These are phyloP conservation scores for Cyclura pinguis DNA, from an alignment of 2,797 vertebrate species.

Conservation along the genomic window DNA sequence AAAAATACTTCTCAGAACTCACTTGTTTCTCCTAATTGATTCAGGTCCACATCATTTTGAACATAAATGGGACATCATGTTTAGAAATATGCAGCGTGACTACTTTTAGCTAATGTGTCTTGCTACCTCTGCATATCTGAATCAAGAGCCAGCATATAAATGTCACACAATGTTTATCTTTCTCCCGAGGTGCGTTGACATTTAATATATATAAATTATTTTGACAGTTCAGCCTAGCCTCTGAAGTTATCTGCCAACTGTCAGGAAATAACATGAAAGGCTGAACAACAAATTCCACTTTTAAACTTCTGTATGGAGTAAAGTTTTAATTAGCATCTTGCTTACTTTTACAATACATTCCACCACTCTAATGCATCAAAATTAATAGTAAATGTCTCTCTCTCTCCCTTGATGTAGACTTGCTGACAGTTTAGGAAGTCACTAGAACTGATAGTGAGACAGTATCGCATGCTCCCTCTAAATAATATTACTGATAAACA, in stretches of 20 bases:
- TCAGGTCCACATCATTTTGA: slow-evolving; percentile 76
- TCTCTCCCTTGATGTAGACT: not conserved
- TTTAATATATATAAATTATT: slow-evolving; percentile 80
- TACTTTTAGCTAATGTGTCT: slow-evolving; percentile 73
- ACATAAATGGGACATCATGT: slow-evolving; percentile 79
- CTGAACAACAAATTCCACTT: slow-evolving; percentile 63
- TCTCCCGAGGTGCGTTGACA: slow-evolving; percentile 71
- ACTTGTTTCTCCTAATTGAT: slow-evolving; percentile 81
- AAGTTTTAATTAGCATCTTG: slow-evolving; percentile 72
- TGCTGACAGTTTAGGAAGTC: slow-evolving; percentile 48
- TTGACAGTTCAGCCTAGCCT: slow-evolving; percentile 73
- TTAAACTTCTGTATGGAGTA: slow-evolving; percentile 68
- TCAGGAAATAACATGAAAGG: slow-evolving; percentile 73
- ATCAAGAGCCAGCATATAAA: slow-evolving; percentile 77
- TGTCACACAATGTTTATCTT: slow-evolving; percentile 78
- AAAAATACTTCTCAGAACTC: slow-evolving; percentile 73
- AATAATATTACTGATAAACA: slow-evolving; percentile 61
- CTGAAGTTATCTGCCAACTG: slow-evolving; percentile 71
- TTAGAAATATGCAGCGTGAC: slow-evolving; percentile 76
- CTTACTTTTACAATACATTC: slow-evolving; percentile 41
- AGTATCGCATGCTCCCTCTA: slow-evolving; percentile 22
- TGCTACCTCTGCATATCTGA: slow-evolving; percentile 77
- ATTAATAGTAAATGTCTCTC: slow-evolving; percentile 47
- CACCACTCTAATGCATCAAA: slow-evolving; percentile 41
- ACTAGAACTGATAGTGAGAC: slow-evolving; percentile 41